A percentile compares a stretch with the other conserved stretches of the same genome.
phyloP scores from a whole-genome alignment of 2,888 invertebrate genomes.

The Netelia inedita region DNA sequence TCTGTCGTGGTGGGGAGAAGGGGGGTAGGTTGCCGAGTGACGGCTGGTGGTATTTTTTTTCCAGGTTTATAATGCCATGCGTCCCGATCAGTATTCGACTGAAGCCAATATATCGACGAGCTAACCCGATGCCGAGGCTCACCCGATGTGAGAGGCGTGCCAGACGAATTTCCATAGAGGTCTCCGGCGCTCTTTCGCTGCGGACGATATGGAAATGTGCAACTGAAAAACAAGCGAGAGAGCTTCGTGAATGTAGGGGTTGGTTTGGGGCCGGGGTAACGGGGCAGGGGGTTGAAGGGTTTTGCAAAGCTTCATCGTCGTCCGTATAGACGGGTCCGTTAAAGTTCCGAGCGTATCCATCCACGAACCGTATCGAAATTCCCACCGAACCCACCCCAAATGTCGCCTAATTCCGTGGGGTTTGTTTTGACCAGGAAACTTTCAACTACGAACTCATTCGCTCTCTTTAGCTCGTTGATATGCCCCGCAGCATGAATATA shows the following conservation, averaged over 20 bases:
- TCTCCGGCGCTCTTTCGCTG: conserved; percentile 62
- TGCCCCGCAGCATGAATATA: conserved; percentile 30
- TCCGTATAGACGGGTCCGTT: neutral
- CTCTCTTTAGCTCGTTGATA: conserved; percentile 4
- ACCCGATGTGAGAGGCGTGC: conserved; percentile 59
- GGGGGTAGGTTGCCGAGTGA: neutral
- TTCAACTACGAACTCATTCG: conserved; percentile 18
- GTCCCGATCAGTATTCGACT: conserved; percentile 79
- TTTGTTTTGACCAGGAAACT: conserved; percentile 37
- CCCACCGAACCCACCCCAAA: conserved; percentile 38
- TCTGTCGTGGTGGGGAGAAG: neutral
- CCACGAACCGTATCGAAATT: conserved; percentile 23
- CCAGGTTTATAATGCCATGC: conserved; percentile 79
- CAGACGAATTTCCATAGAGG: conserved; percentile 79
- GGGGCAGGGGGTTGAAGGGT: conserved; percentile 10
- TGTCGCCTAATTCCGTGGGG: conserved; percentile 50
- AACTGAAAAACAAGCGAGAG: conserved; percentile 78
- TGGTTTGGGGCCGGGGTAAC: too few species aligned
- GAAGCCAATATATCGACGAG: conserved; percentile 79
- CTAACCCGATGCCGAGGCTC: conserved; percentile 72
- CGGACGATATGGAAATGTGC: conserved; percentile 81
- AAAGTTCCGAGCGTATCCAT: conserved; percentile 24
- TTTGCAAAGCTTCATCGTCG: conserved; percentile 33
- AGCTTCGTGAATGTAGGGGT: conserved; percentile 65
- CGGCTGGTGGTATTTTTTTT: conserved; percentile 46